Base-by-base conservation (phyloP, 2,888 invertebrate genomes). In the Nomada fabriciana region DNA sequence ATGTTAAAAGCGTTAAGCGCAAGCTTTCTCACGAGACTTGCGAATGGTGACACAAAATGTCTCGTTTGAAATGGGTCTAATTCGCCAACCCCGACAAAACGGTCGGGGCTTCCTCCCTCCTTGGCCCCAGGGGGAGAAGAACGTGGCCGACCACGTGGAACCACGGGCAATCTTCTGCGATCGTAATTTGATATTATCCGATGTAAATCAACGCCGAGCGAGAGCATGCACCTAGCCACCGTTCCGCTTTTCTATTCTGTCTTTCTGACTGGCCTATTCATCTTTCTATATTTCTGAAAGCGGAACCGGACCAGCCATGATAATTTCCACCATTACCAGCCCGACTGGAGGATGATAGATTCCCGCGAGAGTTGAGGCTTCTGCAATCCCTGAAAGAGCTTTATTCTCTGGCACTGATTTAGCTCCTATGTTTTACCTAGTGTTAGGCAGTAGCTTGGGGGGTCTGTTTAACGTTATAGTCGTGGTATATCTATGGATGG, bases 151-250 rank as follows among this genome's bases (percentile, higher is more conserved):
- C 73, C 72, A 69, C 60, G 82, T 61, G 74, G 75, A 72, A 74
- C 72, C 57, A 47, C 67, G 70, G 65, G 69, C 86, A 70, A 88
- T 88, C 82, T 86, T 80, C 70, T 57, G 69, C 76, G 84, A 89
- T 90, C 89, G 84, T 86, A 89, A 90, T 89, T 89, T 86, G 87
- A 87, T 88, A 88, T 81, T 86, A 88, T 86, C 88, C 84, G 67
- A 77, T 70, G 81, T 88, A 84, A 88, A 88, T 88, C 81, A 88
- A 83, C 65, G 77, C 79, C 67, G 20, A n/a, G 47, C 55, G 55
- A 57, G 50, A 59, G 65, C 59, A 57, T 74, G 13, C 72, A 71
- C 60, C 63, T 53, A 43, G 57, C 74, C 71, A 68, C 50, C 59
- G 68, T 71, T 73, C 52, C 61, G n/a, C 20, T 53, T 53, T 55